Conservation (phyloP, 2,113 vertebrate species). For the Eulacestoma nigropectus region DNA sequence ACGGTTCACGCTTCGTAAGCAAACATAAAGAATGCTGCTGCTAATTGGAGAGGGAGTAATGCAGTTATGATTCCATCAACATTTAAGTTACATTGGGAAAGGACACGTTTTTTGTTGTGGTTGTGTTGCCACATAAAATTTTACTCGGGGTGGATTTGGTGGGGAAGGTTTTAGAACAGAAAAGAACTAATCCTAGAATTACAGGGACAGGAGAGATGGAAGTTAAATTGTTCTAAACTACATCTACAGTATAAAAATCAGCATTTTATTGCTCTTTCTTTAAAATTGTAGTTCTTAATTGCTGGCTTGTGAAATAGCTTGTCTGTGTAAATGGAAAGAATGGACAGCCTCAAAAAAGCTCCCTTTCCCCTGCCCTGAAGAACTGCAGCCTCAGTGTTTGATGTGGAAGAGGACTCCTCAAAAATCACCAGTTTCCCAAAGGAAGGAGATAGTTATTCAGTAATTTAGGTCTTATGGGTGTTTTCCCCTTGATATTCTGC, state of each 20-base stretch:
- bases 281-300: neutral
- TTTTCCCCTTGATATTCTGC: neutral
- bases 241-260: neutral
- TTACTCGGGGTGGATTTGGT: neutral
- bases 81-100: conserved; percentile 47
- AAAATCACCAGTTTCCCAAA: neutral
- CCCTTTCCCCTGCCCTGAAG: neutral
- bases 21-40: conserved; percentile 54
- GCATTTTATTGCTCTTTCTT: neutral
- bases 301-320: neutral
- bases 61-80: conserved; percentile 52
- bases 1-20: conserved; percentile 49
- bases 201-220: neutral
- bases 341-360: neutral
- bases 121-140: neutral
- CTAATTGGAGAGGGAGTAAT: conserved; percentile 51
- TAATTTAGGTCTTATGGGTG: neutral
- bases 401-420: neutral
- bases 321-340: neutral
- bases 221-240: neutral
- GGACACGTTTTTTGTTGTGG: neutral
- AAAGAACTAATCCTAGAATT: neutral
- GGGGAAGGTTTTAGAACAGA: neutral
- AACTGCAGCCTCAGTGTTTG: neutral
- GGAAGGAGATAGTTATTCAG: neutral